Conservation (phyloP, 2,888 invertebrate species). For the Artemia sinica region DNA sequence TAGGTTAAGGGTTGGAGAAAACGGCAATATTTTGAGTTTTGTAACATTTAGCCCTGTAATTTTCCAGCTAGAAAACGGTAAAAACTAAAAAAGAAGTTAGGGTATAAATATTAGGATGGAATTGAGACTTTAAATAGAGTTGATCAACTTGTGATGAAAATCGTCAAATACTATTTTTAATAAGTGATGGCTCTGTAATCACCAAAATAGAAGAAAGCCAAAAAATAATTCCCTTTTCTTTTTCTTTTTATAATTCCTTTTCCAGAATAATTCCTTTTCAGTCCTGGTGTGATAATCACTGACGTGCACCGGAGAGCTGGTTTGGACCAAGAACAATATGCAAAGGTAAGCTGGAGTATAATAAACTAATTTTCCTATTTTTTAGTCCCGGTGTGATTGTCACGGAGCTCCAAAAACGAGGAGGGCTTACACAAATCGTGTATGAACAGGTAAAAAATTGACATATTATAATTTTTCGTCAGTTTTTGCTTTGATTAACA, state of each 20-base stretch:
- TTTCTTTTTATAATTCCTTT: no score
- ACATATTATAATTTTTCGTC: no score
- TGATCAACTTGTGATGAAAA: no score
- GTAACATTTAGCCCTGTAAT: no score
- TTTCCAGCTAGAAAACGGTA: no score
- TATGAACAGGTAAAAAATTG: conserved; percentile 41
- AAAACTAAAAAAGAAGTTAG: no score
- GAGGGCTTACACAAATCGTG: conserved; percentile 65
- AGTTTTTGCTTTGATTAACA: no score
- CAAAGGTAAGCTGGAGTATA: conserved; percentile 33
- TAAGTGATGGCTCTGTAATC: neutral
- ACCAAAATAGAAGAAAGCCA: neutral
- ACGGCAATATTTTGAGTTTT: no score
- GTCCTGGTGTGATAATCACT: conserved; percentile 76
- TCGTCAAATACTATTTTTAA: neutral
- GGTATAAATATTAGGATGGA: no score
- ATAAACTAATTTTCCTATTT: conserved; percentile 13
- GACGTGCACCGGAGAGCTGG: conserved; percentile 74
- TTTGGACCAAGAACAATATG: conserved; percentile 60
- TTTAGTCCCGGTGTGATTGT: conserved; percentile 68
- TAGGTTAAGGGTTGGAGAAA: no score
- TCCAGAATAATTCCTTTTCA: conserved; percentile 32
- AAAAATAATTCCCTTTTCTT: neutral
- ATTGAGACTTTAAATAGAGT: no score
- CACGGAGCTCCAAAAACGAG: conserved; percentile 69